Base-by-base conservation (phyloP, 2,888 invertebrate genomes). In the Zonitis immaculata region DNA sequence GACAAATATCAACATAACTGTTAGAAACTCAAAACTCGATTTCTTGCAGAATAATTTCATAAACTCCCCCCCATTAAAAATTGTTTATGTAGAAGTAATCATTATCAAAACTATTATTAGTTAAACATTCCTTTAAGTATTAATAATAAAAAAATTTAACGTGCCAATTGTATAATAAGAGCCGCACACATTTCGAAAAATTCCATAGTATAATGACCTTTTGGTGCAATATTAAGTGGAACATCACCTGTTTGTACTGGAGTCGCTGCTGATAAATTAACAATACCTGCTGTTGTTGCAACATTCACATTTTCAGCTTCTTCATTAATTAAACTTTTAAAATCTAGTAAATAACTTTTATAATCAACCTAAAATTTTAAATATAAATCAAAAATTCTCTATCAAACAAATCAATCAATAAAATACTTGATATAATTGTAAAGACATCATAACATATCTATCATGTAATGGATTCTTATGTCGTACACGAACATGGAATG, bases 171-270 rank as follows among this genome's bases (percentile, higher is more conserved):
- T 57, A 97, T 96, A 66, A 99, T 99, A 43, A 99, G 82, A 2
- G 95, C 93, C 16, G 99, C 96, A 77, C 99, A 99, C 96, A 99
- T 99, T 80, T 99, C 99, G 73, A 99, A 99, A 80, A 99, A 99
- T 79, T 99, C 98, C 92, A 99, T 95, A 1, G 98, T 98, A 76
- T 96, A 95, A 72, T 98, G 96, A 0, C 91, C 91, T 20, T 68
- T 67, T n/a, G 63, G 58, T 54, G 70, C 70, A 27, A 51, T 62
- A 20, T 75, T 52, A 1, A 14, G 30, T 22, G 27, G 43, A 20
- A 8, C 32, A 12, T 47, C 28, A 16, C 52, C 56, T 3, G 30
- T 39, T 44, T 52, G 56, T 12, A 56, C 56, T 14, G 56, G 56
- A 16, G 57, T 48, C n/a, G 51, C 49, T 1, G 25, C 52, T 32